phyloP scores from a whole-genome alignment of 2,113 vertebrate genomes.

The Chaetops frenatus region DNA sequence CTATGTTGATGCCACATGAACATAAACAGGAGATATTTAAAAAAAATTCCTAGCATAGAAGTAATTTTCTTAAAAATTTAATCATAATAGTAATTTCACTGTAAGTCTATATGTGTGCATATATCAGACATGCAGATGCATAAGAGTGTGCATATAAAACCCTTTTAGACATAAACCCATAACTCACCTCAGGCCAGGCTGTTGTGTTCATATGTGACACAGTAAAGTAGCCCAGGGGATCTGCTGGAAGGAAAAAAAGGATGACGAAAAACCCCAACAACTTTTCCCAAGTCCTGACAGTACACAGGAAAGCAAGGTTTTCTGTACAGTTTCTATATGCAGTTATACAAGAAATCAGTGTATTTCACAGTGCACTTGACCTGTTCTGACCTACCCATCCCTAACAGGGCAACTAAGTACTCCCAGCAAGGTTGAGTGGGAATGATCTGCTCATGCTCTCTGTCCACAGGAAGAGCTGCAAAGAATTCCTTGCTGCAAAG shows the following conservation, averaged over 20 bases:
- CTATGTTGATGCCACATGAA: neutral
- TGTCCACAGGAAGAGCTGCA: neutral
- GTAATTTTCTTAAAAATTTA: neutral
- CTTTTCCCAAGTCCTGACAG: neutral
- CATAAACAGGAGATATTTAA: neutral
- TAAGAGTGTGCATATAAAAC: neutral
- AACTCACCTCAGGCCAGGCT: neutral
- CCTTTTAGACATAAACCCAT: neutral
- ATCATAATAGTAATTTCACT: neutral
- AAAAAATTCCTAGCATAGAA: neutral
- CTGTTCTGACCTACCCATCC: neutral
- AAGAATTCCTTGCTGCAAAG: neutral
- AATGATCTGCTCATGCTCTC: neutral
- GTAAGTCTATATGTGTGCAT: neutral
- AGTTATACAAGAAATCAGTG: neutral
- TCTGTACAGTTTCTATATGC: neutral
- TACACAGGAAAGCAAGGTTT: neutral
- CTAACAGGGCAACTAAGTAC: neutral
- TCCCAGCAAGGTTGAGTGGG: neutral
- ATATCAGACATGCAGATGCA: neutral
- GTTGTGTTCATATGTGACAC: neutral
- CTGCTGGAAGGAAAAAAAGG: neutral
- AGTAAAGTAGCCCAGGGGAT: neutral
- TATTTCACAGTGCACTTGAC: neutral
- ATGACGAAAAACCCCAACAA: neutral